Conservation (phyloP, 2,888 invertebrate species). For the Sphecodes monilicornis region DNA sequence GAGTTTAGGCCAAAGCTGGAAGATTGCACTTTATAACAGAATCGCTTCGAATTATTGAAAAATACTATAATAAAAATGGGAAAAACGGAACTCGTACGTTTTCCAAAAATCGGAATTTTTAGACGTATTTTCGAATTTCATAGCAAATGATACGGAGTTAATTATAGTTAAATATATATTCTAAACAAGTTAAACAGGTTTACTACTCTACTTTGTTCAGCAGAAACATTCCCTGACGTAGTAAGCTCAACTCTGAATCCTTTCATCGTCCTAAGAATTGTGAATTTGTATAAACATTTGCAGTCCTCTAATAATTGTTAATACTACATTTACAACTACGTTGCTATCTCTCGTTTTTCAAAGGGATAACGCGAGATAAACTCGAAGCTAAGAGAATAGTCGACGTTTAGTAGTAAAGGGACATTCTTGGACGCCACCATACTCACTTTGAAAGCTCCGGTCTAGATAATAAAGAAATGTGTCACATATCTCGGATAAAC, state of each 20-base stretch:
- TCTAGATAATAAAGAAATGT: background rate
- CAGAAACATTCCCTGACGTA: background rate
- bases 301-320: background rate
- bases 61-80: too few species aligned
- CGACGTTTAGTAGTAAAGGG: background rate
- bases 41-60: too few species aligned
- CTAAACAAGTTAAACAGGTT: background rate
- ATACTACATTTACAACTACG: background rate
- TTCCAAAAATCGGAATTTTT: too few species aligned
- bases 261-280: background rate
- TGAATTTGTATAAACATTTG: background rate
- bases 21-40: too few species aligned
- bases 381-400: background rate
- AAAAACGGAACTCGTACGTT: too few species aligned
- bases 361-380: background rate
- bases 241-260: background rate
- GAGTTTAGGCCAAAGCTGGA: too few species aligned
- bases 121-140: too few species aligned
- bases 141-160: too few species aligned
- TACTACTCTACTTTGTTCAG: background rate
- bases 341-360: background rate
- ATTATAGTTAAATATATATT: background rate
- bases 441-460: background rate
- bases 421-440: background rate
- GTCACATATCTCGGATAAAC: background rate